Base-by-base conservation (phyloP, 2,888 invertebrate species). In the Sesia apiformis region DNA sequence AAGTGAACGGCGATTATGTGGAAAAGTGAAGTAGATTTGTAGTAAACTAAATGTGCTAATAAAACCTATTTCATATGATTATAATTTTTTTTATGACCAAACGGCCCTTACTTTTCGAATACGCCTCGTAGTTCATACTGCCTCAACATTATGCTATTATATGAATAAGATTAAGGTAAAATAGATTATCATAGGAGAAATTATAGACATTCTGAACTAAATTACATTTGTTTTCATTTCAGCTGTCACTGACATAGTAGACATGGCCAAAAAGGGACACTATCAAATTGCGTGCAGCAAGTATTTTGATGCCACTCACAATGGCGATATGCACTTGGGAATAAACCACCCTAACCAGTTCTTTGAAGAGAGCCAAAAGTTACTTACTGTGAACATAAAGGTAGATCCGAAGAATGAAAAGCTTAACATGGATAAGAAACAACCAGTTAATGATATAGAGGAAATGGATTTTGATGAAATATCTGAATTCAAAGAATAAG, bases 291-390 rank as follows among this genome's bases (percentile, higher is more conserved):
- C 98, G 0, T 98, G 98, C 80, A 94, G 94, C 49, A 94, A 94
- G 73, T 97, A 95, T 77, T 98, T 96, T 82, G 94, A 95, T 85
- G 84, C 91, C 53, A 90, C 91, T 0, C 95, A 96, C 62, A 92
- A 92, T 63, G 83, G 90, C 4, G 87, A 91, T n/a, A 70, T 92
- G 7, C 93, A 93, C 46, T 86, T 92, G 49, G 93, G 93, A 3
- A 93, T 97, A 46, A 93, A 93, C 74, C 98, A 98, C 86, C 98
- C 98, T 0, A 98, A 98, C 84, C 95, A 95, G 63, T 98, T 95
- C 81, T 98, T 95, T 79, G 93, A 94, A 66, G 96, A 96, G 70
- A 96, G 95, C 69, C 92, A 93, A 64, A 92, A 91, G 63, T 66
- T 93, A 5, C 72, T 78, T 6, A 56, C 60, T 53, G 84, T 81